A percentile compares a stretch with the other conserved stretches of the same genome.
These are phyloP conservation scores for Drosophila nigricruria DNA, from an alignment of 2,888 invertebrate species.

Conservation along the genomic window DNA sequence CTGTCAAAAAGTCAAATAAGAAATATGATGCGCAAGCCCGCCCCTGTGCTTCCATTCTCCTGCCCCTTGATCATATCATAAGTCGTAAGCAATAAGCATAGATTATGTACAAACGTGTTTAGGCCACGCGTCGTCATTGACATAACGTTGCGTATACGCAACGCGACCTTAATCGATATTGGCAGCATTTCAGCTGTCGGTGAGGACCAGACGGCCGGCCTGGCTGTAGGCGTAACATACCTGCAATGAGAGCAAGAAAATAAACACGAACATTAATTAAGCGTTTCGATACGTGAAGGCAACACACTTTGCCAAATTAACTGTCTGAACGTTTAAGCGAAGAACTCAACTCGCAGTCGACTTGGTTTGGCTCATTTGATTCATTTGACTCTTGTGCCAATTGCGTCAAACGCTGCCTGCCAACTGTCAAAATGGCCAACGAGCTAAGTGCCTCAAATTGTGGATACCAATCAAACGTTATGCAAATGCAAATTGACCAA, in stretches of 20 bases:
- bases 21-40: constrained; percentile 2
- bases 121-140: constrained; percentile 19
- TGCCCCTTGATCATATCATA: constrained; percentile 9
- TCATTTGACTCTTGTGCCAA: constrained; percentile 40
- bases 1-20: constrained; percentile 15
- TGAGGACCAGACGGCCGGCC: constrained; percentile 5
- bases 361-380: constrained; percentile 20
- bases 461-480: constrained; percentile 71
- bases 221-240: constrained; percentile 56
- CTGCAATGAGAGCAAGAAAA: constrained; percentile 73
- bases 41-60: too few relatives aligned
- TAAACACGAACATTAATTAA: constrained; percentile 58
- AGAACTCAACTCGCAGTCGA: constrained; percentile 24
- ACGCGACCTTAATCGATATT: constrained; percentile 72
- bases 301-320: constrained; percentile 70
- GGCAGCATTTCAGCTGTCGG: constrained; percentile 29
- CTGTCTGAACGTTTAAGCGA: constrained; percentile 37
- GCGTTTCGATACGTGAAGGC: constrained; percentile 20
- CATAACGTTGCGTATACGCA: constrained; percentile 47
- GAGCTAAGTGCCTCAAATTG: constrained; percentile 46
- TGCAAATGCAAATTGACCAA: constrained; percentile 77
- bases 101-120: constrained; percentile 38
- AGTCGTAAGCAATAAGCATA: constrained; percentile 9
- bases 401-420: constrained; percentile 42
- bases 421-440: constrained; percentile 40